Evolutionary conservation across 30 jellyfish, hydroid and myxozoan genomes (phyloP), one percentile per base, ranked within the genome.

Genomic region (Aurelia sp.): DNA sequence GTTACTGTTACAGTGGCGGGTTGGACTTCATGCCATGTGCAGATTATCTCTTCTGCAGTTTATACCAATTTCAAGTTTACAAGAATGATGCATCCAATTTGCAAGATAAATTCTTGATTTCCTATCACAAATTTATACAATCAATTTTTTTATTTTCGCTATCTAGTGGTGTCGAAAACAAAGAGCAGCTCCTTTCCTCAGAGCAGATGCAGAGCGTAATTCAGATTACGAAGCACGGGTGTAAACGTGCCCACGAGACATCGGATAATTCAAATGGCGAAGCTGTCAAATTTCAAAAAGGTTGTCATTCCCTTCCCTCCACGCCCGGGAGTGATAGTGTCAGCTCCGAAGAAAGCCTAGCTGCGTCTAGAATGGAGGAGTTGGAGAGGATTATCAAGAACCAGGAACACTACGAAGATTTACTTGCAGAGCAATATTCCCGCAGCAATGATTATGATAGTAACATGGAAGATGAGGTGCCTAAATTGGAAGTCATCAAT

Each of bases 81-180:
- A 18, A 13, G 9, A 16, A 15, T 8, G 12, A 13, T 50, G 9
- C 44, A 10, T 17, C 41, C 33, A 38, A 21, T 16, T 7, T 60
- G 21, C 6, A 20, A 16, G 16, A 4, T 19, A 30, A 79, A 60
- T 24, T 61, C 58, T 6, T 21, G 50, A 13, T 61, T 63, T 59
- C 47, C 50, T 7, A 1, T 74, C 27, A 6, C 48, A 2, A 16
- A 20, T n/a, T 20, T 78, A 17, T 58, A 5, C 22, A 10, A 0
- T n/a, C n/a, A n/a, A n/a, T n/a, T 2, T 12, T 70, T 74, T 13
- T 74, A 8, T 16, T 15, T 31, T 41, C 18, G 8, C 78, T 55
- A 80, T 81, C 53, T 65, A 93, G 98, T 67, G 98, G 96, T 31
- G 84, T 93, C 17, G 98, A 94, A 72, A 85, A 81, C 20, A 78